These are phyloP conservation scores for Octonoba sinensis DNA, from an alignment of 2,888 invertebrate species.

Conservation along the genomic window DNA sequence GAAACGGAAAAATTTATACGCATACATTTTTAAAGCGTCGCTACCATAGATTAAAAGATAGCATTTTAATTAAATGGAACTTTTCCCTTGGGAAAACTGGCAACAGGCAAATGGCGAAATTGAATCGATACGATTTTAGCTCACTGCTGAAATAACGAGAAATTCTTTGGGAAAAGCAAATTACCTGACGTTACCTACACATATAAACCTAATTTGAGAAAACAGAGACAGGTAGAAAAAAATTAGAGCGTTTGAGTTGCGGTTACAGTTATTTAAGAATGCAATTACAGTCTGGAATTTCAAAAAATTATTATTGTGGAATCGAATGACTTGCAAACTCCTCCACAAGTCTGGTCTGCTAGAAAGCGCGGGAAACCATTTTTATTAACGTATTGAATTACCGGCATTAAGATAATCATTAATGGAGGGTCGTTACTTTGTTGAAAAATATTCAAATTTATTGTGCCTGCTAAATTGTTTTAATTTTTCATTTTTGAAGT, in stretches of 20 bases:
- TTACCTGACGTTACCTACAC: conserved; percentile 9
- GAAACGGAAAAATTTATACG: conserved; percentile 40
- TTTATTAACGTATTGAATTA: too few species aligned
- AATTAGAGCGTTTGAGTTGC: conserved; percentile 1
- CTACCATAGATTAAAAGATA: conserved; percentile 39
- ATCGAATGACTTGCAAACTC: too few species aligned
- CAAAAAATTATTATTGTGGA: background rate
- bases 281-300: conserved; percentile 9
- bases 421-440: too few species aligned
- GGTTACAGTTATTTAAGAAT: conserved; percentile 20
- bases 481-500: too few species aligned
- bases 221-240: conserved; percentile 1
- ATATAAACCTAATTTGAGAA: conserved; percentile 11
- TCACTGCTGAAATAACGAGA: background rate
- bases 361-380: too few species aligned
- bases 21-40: conserved; percentile 50
- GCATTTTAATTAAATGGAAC: conserved; percentile 56
- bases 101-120: conserved; percentile 31
- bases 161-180: conserved; percentile 5
- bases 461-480: too few species aligned
- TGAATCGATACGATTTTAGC: conserved; percentile 28
- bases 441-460: too few species aligned
- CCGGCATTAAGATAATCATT: too few species aligned
- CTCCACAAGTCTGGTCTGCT: too few species aligned
- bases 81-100: conserved; percentile 24